phyloP scores from a whole-genome alignment of 2,113 vertebrate genomes.

The Catharus minimus region DNA sequence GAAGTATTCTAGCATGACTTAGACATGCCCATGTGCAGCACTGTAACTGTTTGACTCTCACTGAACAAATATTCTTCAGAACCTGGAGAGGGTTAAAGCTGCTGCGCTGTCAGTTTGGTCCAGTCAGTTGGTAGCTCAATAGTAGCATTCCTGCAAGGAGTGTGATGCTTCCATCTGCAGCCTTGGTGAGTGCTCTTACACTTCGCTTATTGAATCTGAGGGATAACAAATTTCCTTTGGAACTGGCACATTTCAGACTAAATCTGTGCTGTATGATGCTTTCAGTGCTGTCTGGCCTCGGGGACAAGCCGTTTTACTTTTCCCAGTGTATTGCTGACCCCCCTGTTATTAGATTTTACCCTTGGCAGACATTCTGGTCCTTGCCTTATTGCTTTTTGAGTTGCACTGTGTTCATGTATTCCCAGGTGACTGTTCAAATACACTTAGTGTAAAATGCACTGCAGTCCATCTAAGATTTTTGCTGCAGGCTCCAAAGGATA shows the following conservation, averaged over 20 bases:
- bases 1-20: not conserved
- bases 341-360: slow-evolving; percentile 32
- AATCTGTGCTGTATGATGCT: not conserved
- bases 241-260: not conserved
- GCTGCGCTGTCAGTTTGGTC: not conserved
- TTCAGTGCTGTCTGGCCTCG: not conserved
- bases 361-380: not conserved
- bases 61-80: not conserved
- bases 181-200: not conserved
- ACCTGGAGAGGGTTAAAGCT: not conserved
- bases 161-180: not conserved
- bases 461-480: not conserved
- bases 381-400: slow-evolving; percentile 29
- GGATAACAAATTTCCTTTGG: not conserved
- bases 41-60: not conserved
- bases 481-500: not conserved
- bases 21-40: not conserved
- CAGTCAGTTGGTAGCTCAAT: not conserved
- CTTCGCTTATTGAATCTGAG: not conserved
- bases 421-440: not conserved
- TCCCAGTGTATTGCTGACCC: not conserved
- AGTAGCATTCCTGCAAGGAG: not conserved
- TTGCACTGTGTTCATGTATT: not conserved
- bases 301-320: not conserved
- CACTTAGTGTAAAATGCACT: not conserved